Evolutionary conservation across 2,113 vertebrate genomes (phyloP).

Genomic region (Australoheros scitulus): DNA sequence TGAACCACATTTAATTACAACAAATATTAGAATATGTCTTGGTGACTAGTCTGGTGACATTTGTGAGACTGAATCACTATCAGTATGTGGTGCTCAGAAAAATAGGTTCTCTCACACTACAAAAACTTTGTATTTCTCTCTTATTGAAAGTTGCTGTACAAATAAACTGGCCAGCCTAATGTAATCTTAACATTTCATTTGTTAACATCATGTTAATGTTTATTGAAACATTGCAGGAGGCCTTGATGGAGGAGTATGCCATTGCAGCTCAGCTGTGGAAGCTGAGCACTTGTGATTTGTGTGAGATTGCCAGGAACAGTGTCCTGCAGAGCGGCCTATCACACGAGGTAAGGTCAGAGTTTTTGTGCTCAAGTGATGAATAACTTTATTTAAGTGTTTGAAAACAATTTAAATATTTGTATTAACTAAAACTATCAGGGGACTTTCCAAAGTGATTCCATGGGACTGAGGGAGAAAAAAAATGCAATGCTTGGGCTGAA

Average conservation of each 20-base stretch:
- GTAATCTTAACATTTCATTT: background rate
- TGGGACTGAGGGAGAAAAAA: too few species aligned
- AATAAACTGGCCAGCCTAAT: background rate
- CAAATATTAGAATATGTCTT: too few species aligned
- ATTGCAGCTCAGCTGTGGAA: slow-evolving; percentile 99
- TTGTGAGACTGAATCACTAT: background rate
- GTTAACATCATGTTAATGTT: background rate
- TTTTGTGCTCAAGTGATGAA: background rate
- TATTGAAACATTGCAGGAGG: slow-evolving; percentile 45
- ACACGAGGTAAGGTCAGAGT: slow-evolving; percentile 83
- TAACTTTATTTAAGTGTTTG: background rate
- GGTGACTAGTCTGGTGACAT: background rate
- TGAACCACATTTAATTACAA: background rate
- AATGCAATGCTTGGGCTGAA: too few species aligned
- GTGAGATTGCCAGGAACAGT: slow-evolving; percentile 96
- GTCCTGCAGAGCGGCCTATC: slow-evolving; percentile 95
- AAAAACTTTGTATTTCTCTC: background rate
- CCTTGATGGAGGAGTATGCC: slow-evolving; percentile 87
- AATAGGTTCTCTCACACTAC: background rate
- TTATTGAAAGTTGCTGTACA: background rate
- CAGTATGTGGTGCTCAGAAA: background rate
- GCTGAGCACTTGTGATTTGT: slow-evolving; percentile 95
- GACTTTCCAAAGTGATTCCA: too few species aligned
- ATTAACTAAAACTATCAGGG: too few species aligned
- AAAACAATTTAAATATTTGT: background rate